Evolutionary conservation across 2,797 vertebrate genomes (phyloP).

Genomic region (Siniperca undulata): DNA sequence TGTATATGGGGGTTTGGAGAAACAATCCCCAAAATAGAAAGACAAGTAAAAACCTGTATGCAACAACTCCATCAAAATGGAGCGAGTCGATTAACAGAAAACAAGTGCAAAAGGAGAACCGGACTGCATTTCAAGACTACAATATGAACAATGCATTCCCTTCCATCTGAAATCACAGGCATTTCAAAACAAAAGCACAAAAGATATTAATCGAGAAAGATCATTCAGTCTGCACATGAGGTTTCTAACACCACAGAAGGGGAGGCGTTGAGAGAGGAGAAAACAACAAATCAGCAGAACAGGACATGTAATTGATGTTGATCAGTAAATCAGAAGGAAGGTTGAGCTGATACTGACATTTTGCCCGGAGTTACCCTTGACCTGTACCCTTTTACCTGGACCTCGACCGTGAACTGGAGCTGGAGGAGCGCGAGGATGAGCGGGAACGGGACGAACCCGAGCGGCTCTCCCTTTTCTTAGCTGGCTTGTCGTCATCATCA

Average conservation of each 20-base stretch:
- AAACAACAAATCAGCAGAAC: conserved; percentile 63
- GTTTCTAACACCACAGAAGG: conserved; percentile 28
- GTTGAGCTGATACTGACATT: conserved; percentile 99
- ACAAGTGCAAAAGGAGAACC: not conserved
- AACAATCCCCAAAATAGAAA: conserved; percentile 9
- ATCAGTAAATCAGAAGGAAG: conserved; percentile 88
- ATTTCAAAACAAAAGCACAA: conserved; percentile 7
- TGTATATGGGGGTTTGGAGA: not conserved
- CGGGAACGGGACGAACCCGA: conserved; percentile 94
- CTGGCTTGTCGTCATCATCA: conserved; percentile 88
- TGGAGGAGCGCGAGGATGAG: conserved; percentile 95
- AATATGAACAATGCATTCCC: conserved; percentile 9
- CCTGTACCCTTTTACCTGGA: conserved; percentile 99
- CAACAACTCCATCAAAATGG: not conserved
- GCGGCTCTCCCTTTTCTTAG: conserved; percentile 88
- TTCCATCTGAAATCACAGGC: not conserved
- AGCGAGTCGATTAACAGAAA: not conserved
- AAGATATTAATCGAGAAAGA: not conserved
- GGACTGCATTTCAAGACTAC: not conserved
- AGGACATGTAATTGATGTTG: conserved; percentile 63
- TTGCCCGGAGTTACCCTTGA: conserved; percentile 99
- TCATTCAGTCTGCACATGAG: conserved; percentile 29
- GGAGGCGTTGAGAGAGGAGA: conserved; percentile 36
- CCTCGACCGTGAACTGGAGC: conserved; percentile 99
- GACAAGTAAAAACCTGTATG: not conserved